phyloP scores from a whole-genome alignment of 2,113 vertebrate genomes.

The Callocephalon fimbriatum region DNA sequence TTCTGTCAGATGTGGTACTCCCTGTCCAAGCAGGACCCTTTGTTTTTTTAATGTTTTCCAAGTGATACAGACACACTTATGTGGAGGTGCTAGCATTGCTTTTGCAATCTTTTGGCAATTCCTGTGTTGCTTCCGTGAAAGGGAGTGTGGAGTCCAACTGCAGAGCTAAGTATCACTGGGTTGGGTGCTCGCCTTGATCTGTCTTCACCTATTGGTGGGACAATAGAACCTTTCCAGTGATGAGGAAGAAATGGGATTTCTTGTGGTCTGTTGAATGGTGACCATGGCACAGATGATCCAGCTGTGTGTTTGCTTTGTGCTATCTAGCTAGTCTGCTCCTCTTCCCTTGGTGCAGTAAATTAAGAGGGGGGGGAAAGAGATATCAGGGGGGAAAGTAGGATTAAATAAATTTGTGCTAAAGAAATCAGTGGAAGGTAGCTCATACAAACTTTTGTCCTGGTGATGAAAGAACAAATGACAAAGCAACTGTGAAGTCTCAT shows the following conservation, averaged over 20 bases:
- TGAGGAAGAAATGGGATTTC: neutral
- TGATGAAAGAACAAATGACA: neutral
- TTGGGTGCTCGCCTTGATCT: neutral
- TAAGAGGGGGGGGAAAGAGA: fast-evolving
- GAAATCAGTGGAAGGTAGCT: fast-evolving
- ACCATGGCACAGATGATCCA: neutral
- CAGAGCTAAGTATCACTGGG: fast-evolving
- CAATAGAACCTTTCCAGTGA: neutral
- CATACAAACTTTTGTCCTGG: fast-evolving
- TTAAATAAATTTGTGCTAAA: neutral
- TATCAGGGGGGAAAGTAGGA: fast-evolving
- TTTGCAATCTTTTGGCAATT: neutral
- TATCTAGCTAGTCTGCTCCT: too few relatives aligned
- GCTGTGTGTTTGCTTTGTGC: neutral
- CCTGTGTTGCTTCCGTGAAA: fast-evolving
- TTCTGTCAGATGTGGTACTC: neutral
- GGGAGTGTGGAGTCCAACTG: fast-evolving
- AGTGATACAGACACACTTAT: neutral
- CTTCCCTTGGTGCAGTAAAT: neutral
- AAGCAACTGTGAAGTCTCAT: neutral
- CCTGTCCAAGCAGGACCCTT: neutral
- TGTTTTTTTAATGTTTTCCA: neutral
- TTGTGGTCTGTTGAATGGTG: neutral
- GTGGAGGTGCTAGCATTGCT: neutral
- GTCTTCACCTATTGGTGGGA: neutral